These are phyloP conservation scores for Protonemura montana DNA, from an alignment of 2,888 invertebrate genomes.

Conservation along the genomic window DNA sequence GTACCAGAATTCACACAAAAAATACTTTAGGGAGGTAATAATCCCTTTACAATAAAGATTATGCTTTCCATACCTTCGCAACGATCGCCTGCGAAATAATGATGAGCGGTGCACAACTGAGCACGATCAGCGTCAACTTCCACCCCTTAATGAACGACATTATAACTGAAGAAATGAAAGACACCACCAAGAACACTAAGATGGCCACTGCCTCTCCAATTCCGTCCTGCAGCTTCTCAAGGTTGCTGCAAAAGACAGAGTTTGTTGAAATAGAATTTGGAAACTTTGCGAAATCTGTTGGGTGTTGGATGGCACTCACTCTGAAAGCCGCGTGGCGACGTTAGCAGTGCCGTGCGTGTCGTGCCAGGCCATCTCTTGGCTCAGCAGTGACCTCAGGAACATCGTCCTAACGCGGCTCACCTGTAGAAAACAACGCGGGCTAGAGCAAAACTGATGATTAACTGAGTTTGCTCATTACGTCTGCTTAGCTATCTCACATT, in stretches of 20 bases:
- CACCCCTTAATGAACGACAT: slow-evolving; percentile 61
- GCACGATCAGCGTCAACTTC: slow-evolving; percentile 61
- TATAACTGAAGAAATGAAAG: slow-evolving; percentile 57
- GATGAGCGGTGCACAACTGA: slow-evolving; percentile 59
- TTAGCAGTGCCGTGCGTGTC: slow-evolving; percentile 58
- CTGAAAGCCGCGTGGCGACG: slow-evolving; percentile 58
- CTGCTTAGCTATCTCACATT: too few species aligned
- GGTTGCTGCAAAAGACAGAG: slow-evolving; percentile 49
- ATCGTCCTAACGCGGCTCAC: slow-evolving; percentile 58
- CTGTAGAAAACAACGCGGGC: slow-evolving; percentile 52
- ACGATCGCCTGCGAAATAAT: slow-evolving; percentile 57
- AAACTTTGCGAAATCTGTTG: not conserved
- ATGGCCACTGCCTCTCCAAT: slow-evolving; percentile 61
- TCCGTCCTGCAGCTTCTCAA: slow-evolving; percentile 58
- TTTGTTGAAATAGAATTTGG: not conserved
- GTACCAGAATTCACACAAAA: too few species aligned
- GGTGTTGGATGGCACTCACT: slow-evolving; percentile 54
- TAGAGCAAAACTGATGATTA: too few species aligned
- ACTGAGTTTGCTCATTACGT: too few species aligned
- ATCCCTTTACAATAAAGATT: too few species aligned
- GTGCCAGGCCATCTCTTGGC: slow-evolving; percentile 60
- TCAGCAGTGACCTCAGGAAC: slow-evolving; percentile 59
- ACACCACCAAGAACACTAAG: slow-evolving; percentile 57
- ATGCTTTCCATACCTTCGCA: slow-evolving; percentile 54
- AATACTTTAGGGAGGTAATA: too few species aligned